Base-by-base conservation (phyloP, 1,140 invertebrate genomes). In the Drosophila repletoides region DNA sequence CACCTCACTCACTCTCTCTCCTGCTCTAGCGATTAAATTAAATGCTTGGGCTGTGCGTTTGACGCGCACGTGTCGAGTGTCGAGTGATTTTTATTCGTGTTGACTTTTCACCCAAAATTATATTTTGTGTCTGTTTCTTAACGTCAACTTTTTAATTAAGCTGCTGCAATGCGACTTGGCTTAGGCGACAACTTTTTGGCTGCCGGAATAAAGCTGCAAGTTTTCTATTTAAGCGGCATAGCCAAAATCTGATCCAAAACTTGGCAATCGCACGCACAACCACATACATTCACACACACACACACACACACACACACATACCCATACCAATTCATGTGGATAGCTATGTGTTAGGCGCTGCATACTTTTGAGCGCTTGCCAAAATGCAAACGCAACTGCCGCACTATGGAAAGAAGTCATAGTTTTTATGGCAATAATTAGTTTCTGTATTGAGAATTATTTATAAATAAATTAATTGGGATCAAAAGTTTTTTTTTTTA, bases 91-190 rank as follows among this genome's bases (percentile, higher is more conserved):
- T 74, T 73, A 63, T 84, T 69, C 69, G 73, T 59, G 49, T 38
- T 66, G 79, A 81, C 68, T 83, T 59, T 52, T 70, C 63, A 66
- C 71, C 73, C 26, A 45, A 9, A 15, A 28, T 5, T 17, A 41
- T 15, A 22, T n/a, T 36, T n/a, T 43, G 40, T 43, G 22, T 48
- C 36, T 46, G 38, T 52, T 38, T 58, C 15, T 46, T 2, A 22
- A 51, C 45, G 38, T 34, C 53, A 26, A n/a, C 68, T 40, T 63
- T 76, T 83, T 81, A 83, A 83, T 83, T 83, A 83, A 81, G 77
- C 60, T 72, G 49, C 68, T 81, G 63, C 51, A 63, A 33, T 52
- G 58, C 46, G 49, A 38, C 59, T 64, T 31, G 36, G 45, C 41
- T 9, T 31, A 28, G 66, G 70, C 66, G 48, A 55, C 60, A 19